Conservation (phyloP, 2,113 vertebrate species). For the human region DNA sequence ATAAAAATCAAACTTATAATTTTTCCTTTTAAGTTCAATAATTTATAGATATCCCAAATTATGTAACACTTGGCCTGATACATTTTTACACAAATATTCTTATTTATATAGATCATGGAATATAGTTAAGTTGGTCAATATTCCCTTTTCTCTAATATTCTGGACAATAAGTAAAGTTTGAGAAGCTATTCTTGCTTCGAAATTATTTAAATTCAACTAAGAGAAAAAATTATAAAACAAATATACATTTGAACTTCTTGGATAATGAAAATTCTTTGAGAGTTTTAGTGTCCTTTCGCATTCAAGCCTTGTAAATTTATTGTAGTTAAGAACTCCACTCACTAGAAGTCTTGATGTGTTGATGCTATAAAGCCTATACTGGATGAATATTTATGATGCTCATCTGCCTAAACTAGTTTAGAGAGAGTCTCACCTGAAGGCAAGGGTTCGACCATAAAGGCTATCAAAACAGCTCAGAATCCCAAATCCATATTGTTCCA, state of each 20-base stretch:
- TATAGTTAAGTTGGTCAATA: neutral
- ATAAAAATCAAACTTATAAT: neutral
- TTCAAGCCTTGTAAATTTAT: neutral
- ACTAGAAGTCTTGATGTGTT: neutral
- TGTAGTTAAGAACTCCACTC: neutral
- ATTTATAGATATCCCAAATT: neutral
- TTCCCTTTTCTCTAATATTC: neutral
- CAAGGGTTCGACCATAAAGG: neutral
- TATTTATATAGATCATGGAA: neutral
- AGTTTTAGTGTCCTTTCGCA: neutral
- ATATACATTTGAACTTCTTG: neutral
- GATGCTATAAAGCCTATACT: neutral
- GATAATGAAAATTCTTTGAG: neutral
- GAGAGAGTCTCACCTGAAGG: slow-evolving; percentile 55
- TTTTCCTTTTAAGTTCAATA: neutral
- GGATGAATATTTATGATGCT: neutral
- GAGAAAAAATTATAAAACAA: neutral
- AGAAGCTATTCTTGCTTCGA: neutral
- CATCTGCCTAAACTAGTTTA: slow-evolving; percentile 34
- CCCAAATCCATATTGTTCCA: slow-evolving; percentile 14
- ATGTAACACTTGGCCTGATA: neutral
- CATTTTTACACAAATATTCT: neutral
- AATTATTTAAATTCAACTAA: neutral
- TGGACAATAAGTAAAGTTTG: neutral
- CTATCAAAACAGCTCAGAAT: neutral